Evolutionary conservation across 2,888 invertebrate species (phyloP), one percentile per base, ranked within the genome.

Genomic region (Scrobipalpa atriplicella): DNA sequence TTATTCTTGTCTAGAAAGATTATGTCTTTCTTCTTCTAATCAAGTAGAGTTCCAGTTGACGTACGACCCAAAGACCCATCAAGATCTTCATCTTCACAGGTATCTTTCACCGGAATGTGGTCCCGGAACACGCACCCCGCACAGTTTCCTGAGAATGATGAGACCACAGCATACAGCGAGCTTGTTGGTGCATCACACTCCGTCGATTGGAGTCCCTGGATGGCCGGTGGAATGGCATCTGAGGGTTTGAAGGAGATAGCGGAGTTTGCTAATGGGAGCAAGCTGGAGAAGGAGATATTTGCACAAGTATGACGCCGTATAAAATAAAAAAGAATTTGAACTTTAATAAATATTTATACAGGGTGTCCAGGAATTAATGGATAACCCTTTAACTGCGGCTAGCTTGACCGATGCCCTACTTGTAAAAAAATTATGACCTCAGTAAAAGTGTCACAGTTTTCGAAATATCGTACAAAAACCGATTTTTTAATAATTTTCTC

Each of bases 81-180:
- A 19, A 29, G 21, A 56, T 19, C n/a, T 58, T 64, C 51, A 29
- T 51, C 65, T 8, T 67, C 67, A 18, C 41, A 91, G 91, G 71
- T 91, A 38, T 78, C 84, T 0, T 92, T 91, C 66, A 86, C 84
- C 1, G 92, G 92, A 2, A 76, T 89, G 41, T 92, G 92, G 92
- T 92, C 91, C 0, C 80, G 90, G 2, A 87, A 91, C 69, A 91
- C 89, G 0, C 92, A 92, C 70, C 87, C 88, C 0, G 82, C 80
- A 1, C 68, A 81, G 0, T 91, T 83, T 36, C 92, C 92, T 0
- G 90, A 91, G 68, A 91, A 89, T 67, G 90, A 90, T 64, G 90
- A 90, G 90, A 67, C 84, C 5, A 89, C 89, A 8, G 80, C 78
- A 7, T 92, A 83, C 73, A 92, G 92, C 63, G 87, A 91, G 66